A percentile compares a stretch with the other conserved stretches of the same genome.
Conservation (phyloP, 2,113 vertebrate genomes). For the Panurus biarmicus region DNA sequence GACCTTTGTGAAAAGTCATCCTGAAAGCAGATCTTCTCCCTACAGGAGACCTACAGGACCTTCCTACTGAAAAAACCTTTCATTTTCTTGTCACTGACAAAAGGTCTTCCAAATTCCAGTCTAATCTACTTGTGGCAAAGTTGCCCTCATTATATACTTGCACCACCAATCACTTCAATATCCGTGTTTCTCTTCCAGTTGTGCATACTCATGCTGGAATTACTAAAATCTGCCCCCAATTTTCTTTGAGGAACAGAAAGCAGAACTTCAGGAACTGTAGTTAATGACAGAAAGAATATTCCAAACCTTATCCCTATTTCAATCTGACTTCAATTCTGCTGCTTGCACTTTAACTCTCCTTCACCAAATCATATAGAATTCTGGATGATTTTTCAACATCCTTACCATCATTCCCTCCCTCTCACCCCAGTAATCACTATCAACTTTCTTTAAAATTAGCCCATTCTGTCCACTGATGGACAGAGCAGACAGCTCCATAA, state of each 20-base stretch:
- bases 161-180: background rate
- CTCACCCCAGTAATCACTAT: background rate
- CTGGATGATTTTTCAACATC: background rate
- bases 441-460: background rate
- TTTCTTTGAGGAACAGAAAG: background rate
- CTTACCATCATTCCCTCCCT: background rate
- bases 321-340: background rate
- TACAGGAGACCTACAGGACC: background rate
- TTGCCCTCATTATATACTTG: background rate
- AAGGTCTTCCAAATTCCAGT: background rate
- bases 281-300: background rate
- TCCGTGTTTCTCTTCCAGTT: background rate
- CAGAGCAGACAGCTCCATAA: background rate
- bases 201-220: background rate
- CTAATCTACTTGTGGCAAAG: background rate
- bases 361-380: background rate
- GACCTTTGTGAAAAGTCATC: background rate
- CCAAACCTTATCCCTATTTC: background rate
- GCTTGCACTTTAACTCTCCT: background rate
- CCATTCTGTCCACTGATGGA: background rate
- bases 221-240: background rate
- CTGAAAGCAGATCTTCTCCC: background rate
- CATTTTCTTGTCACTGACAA: background rate
- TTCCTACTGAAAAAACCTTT: background rate
- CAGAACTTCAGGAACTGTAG: background rate